Percentiles rank a stretch among this genome's conserved stretches.
These are phyloP conservation scores for Speoplatyrhinus poulsoni DNA, from an alignment of 2,113 vertebrate species.

Conservation along the genomic window DNA sequence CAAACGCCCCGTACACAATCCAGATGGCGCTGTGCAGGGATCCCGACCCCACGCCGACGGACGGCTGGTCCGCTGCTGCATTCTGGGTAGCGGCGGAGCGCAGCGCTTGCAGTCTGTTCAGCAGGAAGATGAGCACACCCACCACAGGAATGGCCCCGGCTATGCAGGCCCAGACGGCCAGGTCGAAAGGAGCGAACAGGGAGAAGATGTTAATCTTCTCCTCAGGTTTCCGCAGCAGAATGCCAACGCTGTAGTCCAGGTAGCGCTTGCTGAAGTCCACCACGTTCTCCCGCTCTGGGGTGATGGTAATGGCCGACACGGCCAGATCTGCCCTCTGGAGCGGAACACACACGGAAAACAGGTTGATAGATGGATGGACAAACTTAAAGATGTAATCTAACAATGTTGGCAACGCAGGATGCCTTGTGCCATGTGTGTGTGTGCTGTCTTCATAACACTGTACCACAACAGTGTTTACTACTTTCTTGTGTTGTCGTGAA, in stretches of 20 bases:
- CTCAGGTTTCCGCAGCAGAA: constrained; percentile 89
- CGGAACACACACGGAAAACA: not conserved
- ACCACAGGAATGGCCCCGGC: constrained; percentile 92
- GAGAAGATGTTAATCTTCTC: constrained; percentile 99
- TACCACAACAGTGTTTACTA: too few relatives aligned
- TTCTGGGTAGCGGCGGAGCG: constrained; percentile 73
- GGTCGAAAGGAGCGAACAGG: constrained; percentile 93
- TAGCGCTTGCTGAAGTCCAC: constrained; percentile 99
- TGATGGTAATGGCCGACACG: constrained; percentile 96
- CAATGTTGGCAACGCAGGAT: too few relatives aligned
- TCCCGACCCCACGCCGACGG: constrained; percentile 73
- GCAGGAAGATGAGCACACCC: constrained; percentile 91
- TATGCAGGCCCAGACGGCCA: constrained; percentile 96
- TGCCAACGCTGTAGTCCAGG: constrained; percentile 96
- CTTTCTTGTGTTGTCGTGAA: too few relatives aligned
- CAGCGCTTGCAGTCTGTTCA: constrained; percentile 91
- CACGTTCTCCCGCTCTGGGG: constrained; percentile 91
- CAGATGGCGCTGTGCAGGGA: constrained; percentile 94
- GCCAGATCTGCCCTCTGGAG: constrained; percentile 91
- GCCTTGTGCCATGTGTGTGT: too few relatives aligned
- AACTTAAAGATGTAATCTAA: too few relatives aligned
- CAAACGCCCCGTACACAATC: constrained; percentile 95
- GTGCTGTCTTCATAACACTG: too few relatives aligned
- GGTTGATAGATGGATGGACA: too few relatives aligned
- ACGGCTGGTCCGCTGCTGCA: constrained; percentile 61